Evolutionary conservation across 2,888 invertebrate species (phyloP).

Genomic region (Megamerina dolium): DNA sequence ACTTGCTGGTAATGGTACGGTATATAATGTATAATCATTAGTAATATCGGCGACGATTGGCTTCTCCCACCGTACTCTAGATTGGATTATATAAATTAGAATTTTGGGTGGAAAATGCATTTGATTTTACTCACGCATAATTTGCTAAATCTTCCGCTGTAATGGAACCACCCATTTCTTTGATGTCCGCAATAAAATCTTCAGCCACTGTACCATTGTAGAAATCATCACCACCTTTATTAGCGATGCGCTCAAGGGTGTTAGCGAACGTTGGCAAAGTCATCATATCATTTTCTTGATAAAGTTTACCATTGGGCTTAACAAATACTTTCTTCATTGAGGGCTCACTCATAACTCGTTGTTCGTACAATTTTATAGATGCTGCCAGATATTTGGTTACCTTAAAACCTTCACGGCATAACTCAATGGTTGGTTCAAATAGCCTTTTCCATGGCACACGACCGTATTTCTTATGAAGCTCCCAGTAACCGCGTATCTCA

Average conservation of each 20-base stretch:
- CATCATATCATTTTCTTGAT: conserved; percentile 58
- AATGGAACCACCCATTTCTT: conserved; percentile 67
- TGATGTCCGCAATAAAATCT: conserved; percentile 64
- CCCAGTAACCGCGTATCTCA: conserved; percentile 78
- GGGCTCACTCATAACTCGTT: conserved; percentile 55
- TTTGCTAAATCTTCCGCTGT: conserved; percentile 66
- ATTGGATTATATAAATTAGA: no score
- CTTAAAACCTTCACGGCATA: conserved; percentile 65
- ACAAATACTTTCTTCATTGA: conserved; percentile 59
- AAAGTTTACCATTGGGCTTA: conserved; percentile 52
- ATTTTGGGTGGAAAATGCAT: no score
- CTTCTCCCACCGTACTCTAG: conserved; percentile 57
- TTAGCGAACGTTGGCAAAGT: conserved; percentile 60
- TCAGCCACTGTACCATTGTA: conserved; percentile 65
- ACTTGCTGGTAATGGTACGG: conserved; percentile 78
- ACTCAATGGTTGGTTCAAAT: conserved; percentile 70
- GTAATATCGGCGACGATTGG: conserved; percentile 57
- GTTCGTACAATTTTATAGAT: conserved; percentile 52
- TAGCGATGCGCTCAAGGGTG: conserved; percentile 63
- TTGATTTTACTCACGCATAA: conserved; percentile 69
- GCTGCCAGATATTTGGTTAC: conserved; percentile 62
- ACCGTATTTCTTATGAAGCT: conserved; percentile 66
- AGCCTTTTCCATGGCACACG: conserved; percentile 71
- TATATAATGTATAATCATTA: conserved; percentile 62
- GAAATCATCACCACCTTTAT: conserved; percentile 63